These are phyloP conservation scores for Periparus ater DNA, from an alignment of 2,797 vertebrate species.

Conservation along the genomic window DNA sequence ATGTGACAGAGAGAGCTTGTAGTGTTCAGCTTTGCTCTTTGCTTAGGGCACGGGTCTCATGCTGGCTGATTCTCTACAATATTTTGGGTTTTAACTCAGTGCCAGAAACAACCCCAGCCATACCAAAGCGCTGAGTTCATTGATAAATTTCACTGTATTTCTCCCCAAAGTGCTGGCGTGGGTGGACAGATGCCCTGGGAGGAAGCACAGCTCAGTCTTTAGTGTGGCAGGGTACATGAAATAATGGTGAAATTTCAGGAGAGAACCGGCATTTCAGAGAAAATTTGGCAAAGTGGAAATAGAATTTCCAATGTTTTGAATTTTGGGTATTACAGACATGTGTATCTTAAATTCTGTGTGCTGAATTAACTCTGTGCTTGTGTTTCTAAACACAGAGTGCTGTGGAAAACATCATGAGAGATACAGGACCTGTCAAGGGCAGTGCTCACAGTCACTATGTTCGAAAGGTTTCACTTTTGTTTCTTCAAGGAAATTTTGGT, in stretches of 20 bases:
- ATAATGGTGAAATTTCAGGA: neutral
- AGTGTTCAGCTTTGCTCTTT: neutral
- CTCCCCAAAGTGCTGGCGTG: rapidly evolving
- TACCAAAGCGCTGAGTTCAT: neutral
- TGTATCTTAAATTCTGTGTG: neutral
- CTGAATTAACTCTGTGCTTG: neutral
- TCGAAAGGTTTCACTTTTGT: neutral
- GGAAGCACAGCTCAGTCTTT: neutral
- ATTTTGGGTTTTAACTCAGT: neutral
- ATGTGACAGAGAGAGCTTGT: rapidly evolving
- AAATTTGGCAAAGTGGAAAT: neutral
- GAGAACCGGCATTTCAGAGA: neutral
- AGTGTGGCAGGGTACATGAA: neutral
- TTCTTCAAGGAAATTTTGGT: neutral
- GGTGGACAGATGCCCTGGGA: neutral
- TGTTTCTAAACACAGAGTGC: neutral
- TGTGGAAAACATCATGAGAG: neutral
- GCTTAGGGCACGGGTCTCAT: neutral
- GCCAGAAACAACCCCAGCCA: rapidly evolving
- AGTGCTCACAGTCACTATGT: neutral
- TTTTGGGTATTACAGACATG: rapidly evolving
- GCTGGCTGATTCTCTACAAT: neutral
- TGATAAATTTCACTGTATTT: neutral
- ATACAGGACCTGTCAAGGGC: neutral
- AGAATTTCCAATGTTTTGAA: neutral